A percentile compares a stretch with the other conserved stretches of the same genome.
phyloP scores from a whole-genome alignment of 2,888 invertebrate species.

The Polymixis lichenea region DNA sequence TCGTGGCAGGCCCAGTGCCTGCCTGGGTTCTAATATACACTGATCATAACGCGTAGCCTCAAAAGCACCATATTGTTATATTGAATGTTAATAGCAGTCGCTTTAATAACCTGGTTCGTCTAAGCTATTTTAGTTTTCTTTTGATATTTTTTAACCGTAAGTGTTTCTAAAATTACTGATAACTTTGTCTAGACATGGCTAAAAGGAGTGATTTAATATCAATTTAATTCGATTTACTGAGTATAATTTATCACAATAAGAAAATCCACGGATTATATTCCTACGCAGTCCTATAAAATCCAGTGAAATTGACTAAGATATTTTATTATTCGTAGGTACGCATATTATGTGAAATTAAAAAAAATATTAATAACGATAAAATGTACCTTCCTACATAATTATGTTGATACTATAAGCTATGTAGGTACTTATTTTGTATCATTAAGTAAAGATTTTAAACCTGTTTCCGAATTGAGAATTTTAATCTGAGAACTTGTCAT shows the following conservation, averaged over 20 bases:
- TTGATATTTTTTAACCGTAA: neutral
- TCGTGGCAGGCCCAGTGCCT: no score
- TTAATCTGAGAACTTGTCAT: neutral
- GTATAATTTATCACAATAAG: neutral
- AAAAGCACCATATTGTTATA: neutral
- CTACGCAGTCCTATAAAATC: neutral
- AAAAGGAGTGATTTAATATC: neutral
- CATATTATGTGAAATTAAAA: no score
- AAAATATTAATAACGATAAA: no score
- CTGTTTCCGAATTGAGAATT: neutral
- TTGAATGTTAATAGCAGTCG: neutral
- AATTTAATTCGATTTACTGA: neutral
- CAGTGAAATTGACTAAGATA: neutral
- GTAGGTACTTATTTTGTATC: neutral
- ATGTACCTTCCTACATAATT: no score
- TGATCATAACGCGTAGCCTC: no score
- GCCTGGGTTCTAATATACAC: no score
- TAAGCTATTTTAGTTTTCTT: neutral
- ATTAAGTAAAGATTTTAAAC: neutral
- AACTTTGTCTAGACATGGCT: conserved; percentile 23
- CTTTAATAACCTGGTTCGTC: neutral
- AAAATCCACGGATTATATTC: neutral
- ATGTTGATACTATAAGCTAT: neutral
- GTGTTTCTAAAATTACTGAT: conserved; percentile 10
- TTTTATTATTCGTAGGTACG: no score